Conservation (phyloP, 2,888 invertebrate species). For the Meta bourneti region DNA sequence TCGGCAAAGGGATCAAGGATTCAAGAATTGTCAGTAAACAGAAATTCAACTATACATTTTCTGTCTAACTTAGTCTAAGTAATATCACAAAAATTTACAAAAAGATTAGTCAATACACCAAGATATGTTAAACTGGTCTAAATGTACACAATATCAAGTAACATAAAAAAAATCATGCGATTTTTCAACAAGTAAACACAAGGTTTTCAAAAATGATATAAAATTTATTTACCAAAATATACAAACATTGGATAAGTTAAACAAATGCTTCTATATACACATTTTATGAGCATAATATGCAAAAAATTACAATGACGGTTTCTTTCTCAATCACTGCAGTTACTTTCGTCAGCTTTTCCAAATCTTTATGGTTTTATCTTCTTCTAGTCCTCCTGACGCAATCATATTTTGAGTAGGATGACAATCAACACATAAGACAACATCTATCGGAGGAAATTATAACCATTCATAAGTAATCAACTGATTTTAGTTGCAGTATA, state of each 20-base stretch:
- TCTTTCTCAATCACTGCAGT: too few species aligned
- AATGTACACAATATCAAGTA: too few species aligned
- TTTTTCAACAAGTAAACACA: too few species aligned
- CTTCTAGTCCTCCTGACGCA: conserved; percentile 33
- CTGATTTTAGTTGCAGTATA: background rate
- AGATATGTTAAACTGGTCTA: too few species aligned
- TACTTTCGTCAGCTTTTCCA: conserved; percentile 35
- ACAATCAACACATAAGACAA: conserved; percentile 40
- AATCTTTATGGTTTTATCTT: conserved; percentile 28
- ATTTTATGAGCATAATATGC: background rate
- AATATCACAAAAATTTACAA: too few species aligned
- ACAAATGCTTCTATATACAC: conserved; percentile 44
- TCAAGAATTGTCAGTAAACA: too few species aligned
- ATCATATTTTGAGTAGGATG: conserved; percentile 39
- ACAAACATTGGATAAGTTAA: conserved; percentile 15
- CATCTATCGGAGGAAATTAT: conserved; percentile 1
- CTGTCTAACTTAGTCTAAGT: too few species aligned
- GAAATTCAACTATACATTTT: too few species aligned
- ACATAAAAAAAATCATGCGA: too few species aligned
- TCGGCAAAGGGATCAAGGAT: too few species aligned
- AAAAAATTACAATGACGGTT: conserved; percentile 1
- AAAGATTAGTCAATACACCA: too few species aligned
- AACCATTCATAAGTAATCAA: background rate
- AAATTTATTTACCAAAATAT: conserved; percentile 45
- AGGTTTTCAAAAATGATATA: conserved; percentile 1